These are phyloP conservation scores for Xyrauchen texanus DNA, from an alignment of 2,113 vertebrate genomes.

Conservation along the genomic window DNA sequence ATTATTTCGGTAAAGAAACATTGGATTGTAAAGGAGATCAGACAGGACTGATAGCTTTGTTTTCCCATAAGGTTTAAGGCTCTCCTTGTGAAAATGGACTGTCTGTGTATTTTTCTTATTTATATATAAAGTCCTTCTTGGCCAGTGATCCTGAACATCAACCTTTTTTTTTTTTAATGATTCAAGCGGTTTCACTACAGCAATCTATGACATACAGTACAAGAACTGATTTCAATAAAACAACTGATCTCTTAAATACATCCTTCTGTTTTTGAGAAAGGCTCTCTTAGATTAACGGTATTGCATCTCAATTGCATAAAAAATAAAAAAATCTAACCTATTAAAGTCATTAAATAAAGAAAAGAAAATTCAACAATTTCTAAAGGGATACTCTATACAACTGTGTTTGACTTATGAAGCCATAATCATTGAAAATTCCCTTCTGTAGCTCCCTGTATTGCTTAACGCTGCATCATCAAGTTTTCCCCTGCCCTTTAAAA, in stretches of 20 bases:
- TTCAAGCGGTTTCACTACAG: neutral
- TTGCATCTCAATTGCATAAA: conserved; percentile 77
- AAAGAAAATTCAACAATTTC: conserved; percentile 59
- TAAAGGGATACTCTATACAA: conserved; percentile 71
- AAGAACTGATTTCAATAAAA: conserved; percentile 50
- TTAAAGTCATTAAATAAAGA: conserved; percentile 55
- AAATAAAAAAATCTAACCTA: conserved; percentile 54
- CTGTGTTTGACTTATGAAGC: conserved; percentile 70
- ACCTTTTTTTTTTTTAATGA: neutral
- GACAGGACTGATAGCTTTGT: conserved; percentile 64
- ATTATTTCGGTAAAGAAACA: conserved; percentile 77
- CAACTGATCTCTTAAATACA: conserved; percentile 49
- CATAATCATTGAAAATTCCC: conserved; percentile 57
- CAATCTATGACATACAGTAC: conserved; percentile 59
- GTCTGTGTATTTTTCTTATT: conserved; percentile 50
- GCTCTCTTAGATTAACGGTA: conserved; percentile 66
- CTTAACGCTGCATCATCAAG: conserved; percentile 56
- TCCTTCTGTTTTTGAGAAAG: conserved; percentile 51
- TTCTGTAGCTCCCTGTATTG: conserved; percentile 64
- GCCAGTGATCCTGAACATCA: conserved; percentile 26
- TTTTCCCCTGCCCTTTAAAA: conserved; percentile 30
- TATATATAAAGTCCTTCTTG: conserved; percentile 44
- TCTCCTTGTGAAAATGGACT: conserved; percentile 65
- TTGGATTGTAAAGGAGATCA: conserved; percentile 75
- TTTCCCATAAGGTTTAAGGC: conserved; percentile 74